Evolutionary conservation across 2,797 vertebrate genomes (phyloP).

Genomic region (Eurystomus glaucurus): DNA sequence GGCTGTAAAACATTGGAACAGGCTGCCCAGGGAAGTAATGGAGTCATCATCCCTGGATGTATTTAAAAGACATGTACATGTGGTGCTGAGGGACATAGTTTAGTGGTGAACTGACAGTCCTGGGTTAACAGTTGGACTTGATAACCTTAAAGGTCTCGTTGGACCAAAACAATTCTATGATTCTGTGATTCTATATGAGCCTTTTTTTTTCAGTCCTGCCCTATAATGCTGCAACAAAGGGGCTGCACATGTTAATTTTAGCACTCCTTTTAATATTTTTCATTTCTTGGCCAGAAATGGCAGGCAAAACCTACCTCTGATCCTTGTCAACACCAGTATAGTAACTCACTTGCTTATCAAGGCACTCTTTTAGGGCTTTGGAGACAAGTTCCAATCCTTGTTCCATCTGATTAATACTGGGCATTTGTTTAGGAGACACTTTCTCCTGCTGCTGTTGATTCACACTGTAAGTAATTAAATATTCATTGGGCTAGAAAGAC

Average conservation of each 20-base stretch:
- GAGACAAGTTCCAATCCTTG: not conserved
- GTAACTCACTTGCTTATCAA: not conserved
- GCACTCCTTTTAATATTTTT: not conserved
- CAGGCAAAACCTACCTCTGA: not conserved
- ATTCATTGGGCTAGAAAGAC: not conserved
- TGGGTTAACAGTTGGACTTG: no score
- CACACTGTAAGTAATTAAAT: not conserved
- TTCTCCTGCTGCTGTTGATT: not conserved
- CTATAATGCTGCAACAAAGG: not conserved
- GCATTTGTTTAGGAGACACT: not conserved
- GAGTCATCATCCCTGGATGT: no score
- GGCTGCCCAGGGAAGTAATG: no score
- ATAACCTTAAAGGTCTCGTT: no score
- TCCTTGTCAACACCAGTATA: not conserved
- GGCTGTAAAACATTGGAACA: no score
- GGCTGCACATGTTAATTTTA: not conserved
- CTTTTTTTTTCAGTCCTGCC: not conserved
- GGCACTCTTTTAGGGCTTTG: not conserved
- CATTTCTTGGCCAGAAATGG: not conserved
- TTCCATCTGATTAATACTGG: not conserved
- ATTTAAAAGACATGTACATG: no score
- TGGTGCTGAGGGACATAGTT: no score
- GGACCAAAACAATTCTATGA: no score
- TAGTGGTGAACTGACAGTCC: no score
- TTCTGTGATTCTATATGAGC: not conserved